Base-by-base conservation (phyloP, 2,888 invertebrate species). In the Hypsopygia costalis region DNA sequence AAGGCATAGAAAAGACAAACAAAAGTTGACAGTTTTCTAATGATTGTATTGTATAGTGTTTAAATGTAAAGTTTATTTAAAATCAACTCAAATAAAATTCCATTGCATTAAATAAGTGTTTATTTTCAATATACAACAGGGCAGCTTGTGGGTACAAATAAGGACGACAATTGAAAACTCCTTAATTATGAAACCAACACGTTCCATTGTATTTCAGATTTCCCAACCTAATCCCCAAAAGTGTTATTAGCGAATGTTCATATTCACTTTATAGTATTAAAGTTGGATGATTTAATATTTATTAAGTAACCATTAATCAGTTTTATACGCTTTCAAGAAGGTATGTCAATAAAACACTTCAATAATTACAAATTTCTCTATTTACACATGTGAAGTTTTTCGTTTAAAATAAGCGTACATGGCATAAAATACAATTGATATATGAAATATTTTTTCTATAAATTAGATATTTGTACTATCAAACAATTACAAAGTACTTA, bases 1-100 rank as follows among this genome's bases (percentile, higher is more conserved):
- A 63, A 91, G 83, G 55, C 88, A 91, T 33, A 90, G 95, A 49
- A 93, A 92, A 52, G 93, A 93, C 62, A 93, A 93, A 69, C 92
- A 92, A 55, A 95, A 95, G 80, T 88, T 95, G 80, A 91, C 93
- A 32, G 88, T 94, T 53, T 96, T 96, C 90, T 95, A 90, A 67
- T 9, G 25, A 5, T n/a, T 12, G 32, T 16, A 16, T n/a, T n/a
- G 11, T 27, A 36, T 12, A 39, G 32, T 6, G 22, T 16, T 4
- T 9, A 16, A 8, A 31, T 21, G 11, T 12, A 32, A 8, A n/a
- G n/a, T 38, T 31, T 11, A 22, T 8, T 16, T 33, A 39, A 27
- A 12, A 16, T 39, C 25, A 38, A 31, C 11, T 21, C 5, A 5
- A 32, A 39, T 39, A 39, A 39, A 39, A 33, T 33, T 27, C 8